Evolutionary conservation across 2,888 invertebrate species (phyloP), one percentile per base, ranked within the genome.

Genomic region (Hyposoter dolosus): DNA sequence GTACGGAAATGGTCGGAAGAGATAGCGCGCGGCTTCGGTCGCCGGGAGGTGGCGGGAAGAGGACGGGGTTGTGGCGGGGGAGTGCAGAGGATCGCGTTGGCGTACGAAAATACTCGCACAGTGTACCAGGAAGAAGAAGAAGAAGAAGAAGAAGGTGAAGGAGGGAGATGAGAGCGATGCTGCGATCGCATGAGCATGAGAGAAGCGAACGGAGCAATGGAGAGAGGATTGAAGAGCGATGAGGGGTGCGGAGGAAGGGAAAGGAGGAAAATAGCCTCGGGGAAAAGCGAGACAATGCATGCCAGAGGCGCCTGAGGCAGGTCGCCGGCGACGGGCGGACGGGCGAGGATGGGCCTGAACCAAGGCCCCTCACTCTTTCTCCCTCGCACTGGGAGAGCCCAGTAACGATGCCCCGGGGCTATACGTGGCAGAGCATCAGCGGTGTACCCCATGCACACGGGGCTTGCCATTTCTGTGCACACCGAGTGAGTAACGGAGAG

Each of bases 401-500:
- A 91, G 93, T 93, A 94, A 94, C 94, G 94, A 94, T 93, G 93
- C 94, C 94, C 91, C 65, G 74, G 56, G 90, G 93, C 85, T 43
- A 82, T 87, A 84, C 86, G 84, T 83, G 86, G 88, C 78, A 76
- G 79, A 60, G 83, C 66, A 76, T 82, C 82, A 76, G 68, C 47
- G 82, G 66, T 82, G 35, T 81, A 75, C 82, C 75, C 82, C 81
- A 47, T 85, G 69, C 80, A 83, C 82, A 83, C 82, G 82, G 66
- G 77, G 83, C 86, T 80, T 85, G 86, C 88, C 74, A 78, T 87
- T 87, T 88, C 80, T 81, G 82, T 82, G 82, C 82, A 72, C 80
- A 40, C 19, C 63, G 23, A 50, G 40, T 23, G 47, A 63, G 50
- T 32, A n/a, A 68, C 28, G 12, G 32, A 35, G 45, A 60, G 43